A percentile compares a stretch with the other conserved stretches of the same genome.
phyloP scores from a whole-genome alignment of 1,140 invertebrate genomes.

The Thaumetopoea pityocampa region DNA sequence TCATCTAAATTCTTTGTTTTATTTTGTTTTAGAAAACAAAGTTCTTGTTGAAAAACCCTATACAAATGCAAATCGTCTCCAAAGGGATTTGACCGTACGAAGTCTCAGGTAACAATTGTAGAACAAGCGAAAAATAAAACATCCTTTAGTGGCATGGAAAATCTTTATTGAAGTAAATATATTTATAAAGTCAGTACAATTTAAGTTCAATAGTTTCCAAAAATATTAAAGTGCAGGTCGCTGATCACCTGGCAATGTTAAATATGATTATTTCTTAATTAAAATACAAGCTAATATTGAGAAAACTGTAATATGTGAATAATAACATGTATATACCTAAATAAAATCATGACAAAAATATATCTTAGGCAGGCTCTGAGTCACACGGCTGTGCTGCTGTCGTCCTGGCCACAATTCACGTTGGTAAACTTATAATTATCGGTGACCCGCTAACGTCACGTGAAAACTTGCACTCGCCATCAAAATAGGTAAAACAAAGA shows the following conservation, averaged over 20 bases:
- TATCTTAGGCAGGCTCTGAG: slow-evolving; percentile 75
- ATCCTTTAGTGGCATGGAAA: slow-evolving; percentile 72
- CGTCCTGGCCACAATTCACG: slow-evolving; percentile 72
- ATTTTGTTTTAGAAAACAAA: too few relatives aligned
- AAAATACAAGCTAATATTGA: slow-evolving; percentile 78
- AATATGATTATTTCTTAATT: slow-evolving; percentile 79
- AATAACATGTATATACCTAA: slow-evolving; percentile 76
- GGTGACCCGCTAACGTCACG: slow-evolving; percentile 57
- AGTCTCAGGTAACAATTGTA: background rate
- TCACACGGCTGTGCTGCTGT: slow-evolving; percentile 72
- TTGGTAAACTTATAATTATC: slow-evolving; percentile 67
- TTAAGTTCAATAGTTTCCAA: slow-evolving; percentile 79
- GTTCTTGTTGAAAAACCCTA: too few relatives aligned
- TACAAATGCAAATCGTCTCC: too few relatives aligned
- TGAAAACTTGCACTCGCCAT: slow-evolving; percentile 52
- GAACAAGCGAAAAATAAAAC: slow-evolving; percentile 4
- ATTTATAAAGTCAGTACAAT: slow-evolving; percentile 79
- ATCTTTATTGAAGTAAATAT: slow-evolving; percentile 79
- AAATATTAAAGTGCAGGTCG: slow-evolving; percentile 78
- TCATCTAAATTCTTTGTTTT: too few relatives aligned
- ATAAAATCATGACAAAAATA: slow-evolving; percentile 76
- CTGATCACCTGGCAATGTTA: slow-evolving; percentile 78
- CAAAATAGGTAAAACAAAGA: slow-evolving; percentile 33
- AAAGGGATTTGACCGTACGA: too few relatives aligned
- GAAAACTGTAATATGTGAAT: slow-evolving; percentile 77